Evolutionary conservation across 64 coral and sea anemone genomes (phyloP), one percentile per base, ranked within the genome.

Genomic region (Trachythela sp.): DNA sequence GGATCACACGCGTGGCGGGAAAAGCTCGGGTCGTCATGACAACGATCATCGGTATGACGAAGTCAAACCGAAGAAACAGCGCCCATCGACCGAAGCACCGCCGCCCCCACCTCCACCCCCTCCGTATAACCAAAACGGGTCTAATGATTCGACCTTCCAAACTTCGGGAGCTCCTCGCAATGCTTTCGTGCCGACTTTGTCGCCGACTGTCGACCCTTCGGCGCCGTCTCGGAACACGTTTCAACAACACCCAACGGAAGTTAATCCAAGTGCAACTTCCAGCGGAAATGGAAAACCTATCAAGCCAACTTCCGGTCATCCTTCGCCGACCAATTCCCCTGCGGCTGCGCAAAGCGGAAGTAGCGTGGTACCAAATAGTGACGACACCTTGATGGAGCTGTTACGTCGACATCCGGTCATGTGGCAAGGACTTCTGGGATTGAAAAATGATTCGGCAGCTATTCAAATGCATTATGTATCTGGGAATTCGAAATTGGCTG

Each of bases 381-480:
- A 64, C 10, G 95, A 97, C 88, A 97, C 95, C 8, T 58, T 97
- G 32, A 70, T 97, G 48, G 95, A 97, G 48, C 87, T 97, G 34
- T 60, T 97, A 18, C 83, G 95, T 0, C 95, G 95, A 34, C 94
- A 97, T 52, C 95, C 95, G n/a, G 95, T 97, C 4, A 92, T 97
- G 41, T 97, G 95, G 95, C 95, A 97, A 37, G 95, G 95, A 13
- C 85, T 97, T 32, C 59, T 97, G 22, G 95, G 93, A 0, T 83
- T 97, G 48, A 97, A 97, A 88, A 97, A 97, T 48, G 95, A 97
- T 37, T 90, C 93, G 15, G 95, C 95, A 5, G 95, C 95, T 22
- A 93, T 97, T 11, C 95, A 97, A 85, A 97, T 97, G 95, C 95
- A 97, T 43, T 97, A 97, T 38, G 54, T 97, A 40, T 91, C 95